Conservation (phyloP, 1,140 invertebrate genomes). For the Drosophila takahashii region DNA sequence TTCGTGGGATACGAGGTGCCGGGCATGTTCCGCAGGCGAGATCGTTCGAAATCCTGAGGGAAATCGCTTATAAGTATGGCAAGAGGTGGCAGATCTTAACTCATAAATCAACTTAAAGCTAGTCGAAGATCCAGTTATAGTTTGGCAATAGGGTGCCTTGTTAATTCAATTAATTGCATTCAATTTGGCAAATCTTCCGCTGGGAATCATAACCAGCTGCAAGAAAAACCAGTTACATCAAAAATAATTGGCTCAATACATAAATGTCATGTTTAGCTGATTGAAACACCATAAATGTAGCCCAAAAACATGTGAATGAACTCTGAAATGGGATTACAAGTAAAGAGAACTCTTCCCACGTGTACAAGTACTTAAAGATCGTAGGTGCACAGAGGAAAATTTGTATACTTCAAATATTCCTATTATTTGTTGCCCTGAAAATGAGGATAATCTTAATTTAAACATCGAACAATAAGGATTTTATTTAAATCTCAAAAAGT, state of each 20-base stretch:
- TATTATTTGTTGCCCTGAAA: too few relatives aligned
- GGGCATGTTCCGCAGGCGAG: conserved; percentile 49
- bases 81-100: conserved; percentile 11
- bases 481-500: too few relatives aligned
- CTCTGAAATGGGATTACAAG: conserved; percentile 23
- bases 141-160: conserved; percentile 25
- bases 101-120: conserved; percentile 18
- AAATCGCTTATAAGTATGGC: conserved; percentile 38
- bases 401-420: too few relatives aligned
- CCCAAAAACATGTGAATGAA: conserved; percentile 41
- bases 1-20: conserved; percentile 75
- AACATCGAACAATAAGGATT: too few relatives aligned
- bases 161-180: conserved; percentile 55
- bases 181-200: conserved; percentile 26
- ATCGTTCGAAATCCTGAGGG: conserved; percentile 52
- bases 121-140: conserved; percentile 19
- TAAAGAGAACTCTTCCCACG: conserved; percentile 34
- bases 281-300: conserved; percentile 13
- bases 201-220: conserved; percentile 22
- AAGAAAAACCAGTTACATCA: conserved; percentile 49
- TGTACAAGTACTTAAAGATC: conserved; percentile 9
- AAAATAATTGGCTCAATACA: conserved; percentile 66
- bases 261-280: conserved; percentile 64
- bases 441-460: too few relatives aligned
- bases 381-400: background rate